Conservation (phyloP, 2,113 vertebrate species). For the Machaerirhynchus nigripectus region DNA sequence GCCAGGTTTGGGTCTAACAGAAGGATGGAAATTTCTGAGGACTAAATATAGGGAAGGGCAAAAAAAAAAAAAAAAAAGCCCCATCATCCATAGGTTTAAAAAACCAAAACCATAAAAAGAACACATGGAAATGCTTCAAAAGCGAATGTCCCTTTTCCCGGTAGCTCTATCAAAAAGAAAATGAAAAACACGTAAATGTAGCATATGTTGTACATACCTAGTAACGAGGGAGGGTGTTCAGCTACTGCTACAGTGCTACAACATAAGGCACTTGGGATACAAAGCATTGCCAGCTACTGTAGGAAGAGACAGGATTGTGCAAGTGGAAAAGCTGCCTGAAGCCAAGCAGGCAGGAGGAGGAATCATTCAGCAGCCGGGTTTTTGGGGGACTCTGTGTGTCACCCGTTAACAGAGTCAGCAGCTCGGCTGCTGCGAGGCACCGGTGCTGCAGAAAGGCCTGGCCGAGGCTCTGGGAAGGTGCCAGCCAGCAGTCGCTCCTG, state of each 20-base stretch:
- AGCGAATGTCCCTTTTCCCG: conserved; percentile 51
- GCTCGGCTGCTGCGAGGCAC: background rate
- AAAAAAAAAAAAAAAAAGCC: background rate
- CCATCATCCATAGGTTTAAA: background rate
- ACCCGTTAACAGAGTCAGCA: background rate
- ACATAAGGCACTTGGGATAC: conserved; percentile 71
- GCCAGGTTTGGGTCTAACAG: background rate
- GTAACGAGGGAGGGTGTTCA: background rate
- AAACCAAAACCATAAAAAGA: background rate
- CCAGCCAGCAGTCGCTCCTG: background rate
- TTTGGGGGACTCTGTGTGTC: background rate
- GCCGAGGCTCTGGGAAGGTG: background rate
- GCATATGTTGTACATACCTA: background rate
- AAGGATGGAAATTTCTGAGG: background rate
- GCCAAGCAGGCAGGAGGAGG: background rate
- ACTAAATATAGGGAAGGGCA: background rate
- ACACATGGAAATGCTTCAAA: background rate
- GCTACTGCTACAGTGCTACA: background rate
- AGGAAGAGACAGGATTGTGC: background rate
- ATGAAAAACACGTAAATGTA: background rate
- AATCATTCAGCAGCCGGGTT: background rate
- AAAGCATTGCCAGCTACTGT: background rate
- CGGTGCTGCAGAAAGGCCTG: background rate
- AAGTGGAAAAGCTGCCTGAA: background rate
- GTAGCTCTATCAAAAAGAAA: background rate